Base-by-base conservation (phyloP, 2,888 invertebrate genomes). In the Rhabditoides inermis region DNA sequence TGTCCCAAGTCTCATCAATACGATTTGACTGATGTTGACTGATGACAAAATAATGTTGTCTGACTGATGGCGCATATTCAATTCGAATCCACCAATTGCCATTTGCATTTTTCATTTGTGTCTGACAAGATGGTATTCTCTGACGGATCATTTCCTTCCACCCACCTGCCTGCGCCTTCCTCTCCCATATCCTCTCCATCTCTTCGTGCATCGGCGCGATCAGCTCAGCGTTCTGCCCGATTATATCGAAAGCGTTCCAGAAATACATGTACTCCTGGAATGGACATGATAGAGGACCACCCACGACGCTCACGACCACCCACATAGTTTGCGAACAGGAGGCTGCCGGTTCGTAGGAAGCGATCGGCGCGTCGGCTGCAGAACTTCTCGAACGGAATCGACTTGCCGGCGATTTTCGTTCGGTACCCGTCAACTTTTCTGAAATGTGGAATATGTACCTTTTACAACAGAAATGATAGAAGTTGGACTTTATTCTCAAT, bases 301-400 rank as follows among this genome's bases (percentile, higher is more conserved):
- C 7, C 12, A 44, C 12, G 45, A 7, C n/a, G 12, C 45, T 26
- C 10, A 15, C 7, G 37, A 3, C 27, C 23, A 69, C 78, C 77
- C 66, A 81, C 81, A 61, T 88, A 81, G 22, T 85, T 85, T 1
- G 94, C 91, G 65, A 92, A 81, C 4, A 86, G 79, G 25, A 95
- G 81, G 37, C 80, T 81, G 48, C 85, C 82, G 77, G 90, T 89
- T 35, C 82, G 82, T 58, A 84, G 82, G 78, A 84, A 92, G 47
- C 90, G 83, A 62, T 85, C 84, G 41, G 88, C 84, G 67, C 89
- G 88, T 74, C 85, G 86, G n/a, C 88, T 84, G 42, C 87, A 86
- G 79, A 92, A 94, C 78, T 95, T 95, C 79, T 95, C 94, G 84
- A 92, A 86, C 1, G 95, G 94, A 61, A 95, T 79, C 0, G 92